Percentiles rank a stretch among this genome's conserved stretches.
Conservation (phyloP, 2,888 invertebrate species). For the Phengaris arion region DNA sequence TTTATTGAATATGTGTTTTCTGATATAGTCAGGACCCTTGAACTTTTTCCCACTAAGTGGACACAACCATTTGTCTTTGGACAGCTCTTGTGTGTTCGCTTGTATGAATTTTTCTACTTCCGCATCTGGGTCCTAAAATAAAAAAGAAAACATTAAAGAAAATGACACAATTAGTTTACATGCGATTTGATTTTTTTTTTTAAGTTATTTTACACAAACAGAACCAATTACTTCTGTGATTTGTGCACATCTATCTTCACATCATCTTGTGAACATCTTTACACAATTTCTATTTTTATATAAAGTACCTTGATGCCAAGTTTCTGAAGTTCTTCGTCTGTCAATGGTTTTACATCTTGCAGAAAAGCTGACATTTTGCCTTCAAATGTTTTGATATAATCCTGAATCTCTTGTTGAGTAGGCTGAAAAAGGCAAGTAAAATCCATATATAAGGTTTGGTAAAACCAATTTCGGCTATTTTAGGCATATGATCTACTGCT, state of each 20-base stretch:
- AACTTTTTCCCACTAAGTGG: constrained; percentile 99
- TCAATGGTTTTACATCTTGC: constrained; percentile 85
- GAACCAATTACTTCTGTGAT: neutral
- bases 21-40: constrained; percentile 98
- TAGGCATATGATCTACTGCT: too few species aligned
- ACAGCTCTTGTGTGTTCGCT: constrained; percentile 97
- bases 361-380: constrained; percentile 94
- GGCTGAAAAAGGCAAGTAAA: constrained; percentile 65
- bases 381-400: constrained; percentile 90
- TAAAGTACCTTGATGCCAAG: constrained; percentile 86
- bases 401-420: constrained; percentile 84
- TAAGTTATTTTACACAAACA: neutral
- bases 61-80: constrained; percentile 99
- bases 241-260: too few species aligned
- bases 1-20: constrained; percentile 98
- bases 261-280: too few species aligned
- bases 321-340: constrained; percentile 88
- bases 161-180: neutral
- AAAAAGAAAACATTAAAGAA: constrained; percentile 14
- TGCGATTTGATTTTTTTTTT: neutral
- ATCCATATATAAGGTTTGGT: neutral
- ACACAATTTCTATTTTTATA: neutral
- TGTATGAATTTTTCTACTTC: constrained; percentile 97
- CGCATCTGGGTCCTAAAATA: constrained; percentile 74
- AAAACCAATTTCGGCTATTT: too few species aligned